Evolutionary conservation across 2,797 vertebrate species (phyloP), one percentile per base, ranked within the genome.

Genomic region (Glossophaga mutica): DNA sequence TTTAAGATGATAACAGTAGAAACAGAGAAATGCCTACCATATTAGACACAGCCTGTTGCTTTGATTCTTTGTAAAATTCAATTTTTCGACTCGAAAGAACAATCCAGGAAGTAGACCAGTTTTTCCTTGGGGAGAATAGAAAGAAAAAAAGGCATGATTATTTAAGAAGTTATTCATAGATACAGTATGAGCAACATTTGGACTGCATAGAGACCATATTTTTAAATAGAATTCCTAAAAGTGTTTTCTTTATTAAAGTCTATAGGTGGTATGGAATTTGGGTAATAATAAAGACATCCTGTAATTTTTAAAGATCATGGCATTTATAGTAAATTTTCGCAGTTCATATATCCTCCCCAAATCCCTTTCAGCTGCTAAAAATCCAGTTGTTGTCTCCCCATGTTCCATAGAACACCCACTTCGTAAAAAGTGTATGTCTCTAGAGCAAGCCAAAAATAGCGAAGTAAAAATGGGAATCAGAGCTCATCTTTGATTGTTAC

Each of bases 41-140:
- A 96, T 98, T 98, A 83, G 98, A 97, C 86, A 98, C 48, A 0
- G 98, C 97, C 10, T 99, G 98, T 91, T 99, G 99, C 96, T 99
- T 99, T 97, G 98, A 98, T 90, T 99, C 99, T 98, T 99, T 99
- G 97, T 99, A 99, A 97, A 99, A 99, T 92, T 99, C 98, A 87
- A 99, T 98, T 98, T 99, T 99, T 82, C 95, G 98, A 44, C 98
- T 98, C 19, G 98, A 99, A 88, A 99, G 99, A 37, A 99, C 98
- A 68, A 99, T 98, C 99, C 99, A 99, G 92, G 99, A 98, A 0
- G 97, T 98, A 44, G 98, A 98, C 99, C 99, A 99, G 97, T 99
- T 99, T 99, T 99, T 99, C 98, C 99, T 99, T 97, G 26, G 90
- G 85, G 96, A 93, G 59, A 2, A 94, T 93, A 55, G 84, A 78